A percentile compares a stretch with the other conserved stretches of the same genome.
Conservation (phyloP, 2,888 invertebrate genomes). For the Drosophila rubida region DNA sequence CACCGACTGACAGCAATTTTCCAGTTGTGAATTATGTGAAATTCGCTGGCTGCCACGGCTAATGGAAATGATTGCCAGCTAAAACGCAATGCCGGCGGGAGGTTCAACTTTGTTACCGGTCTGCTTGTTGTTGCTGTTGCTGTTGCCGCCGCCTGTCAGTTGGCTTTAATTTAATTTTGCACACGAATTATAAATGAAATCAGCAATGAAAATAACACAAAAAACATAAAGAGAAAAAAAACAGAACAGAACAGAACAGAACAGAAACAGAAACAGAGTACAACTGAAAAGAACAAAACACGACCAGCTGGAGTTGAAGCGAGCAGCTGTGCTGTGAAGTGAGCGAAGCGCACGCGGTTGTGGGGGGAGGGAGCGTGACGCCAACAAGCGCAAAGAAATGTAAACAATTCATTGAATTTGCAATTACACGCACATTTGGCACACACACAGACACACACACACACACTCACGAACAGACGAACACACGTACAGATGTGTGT, state of each 20-base stretch:
- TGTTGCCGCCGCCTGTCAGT: slow-evolving; percentile 65
- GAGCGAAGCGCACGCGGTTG: neutral
- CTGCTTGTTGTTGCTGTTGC: slow-evolving; percentile 30
- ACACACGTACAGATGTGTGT: slow-evolving; percentile 79
- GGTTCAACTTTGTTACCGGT: slow-evolving; percentile 19
- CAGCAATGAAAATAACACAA: slow-evolving; percentile 48
- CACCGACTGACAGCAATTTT: slow-evolving; percentile 74
- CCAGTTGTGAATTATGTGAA: slow-evolving; percentile 80
- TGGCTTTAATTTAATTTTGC: slow-evolving; percentile 79
- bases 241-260: slow-evolving; percentile 9
- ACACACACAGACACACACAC: slow-evolving; percentile 42
- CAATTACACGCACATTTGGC: slow-evolving; percentile 82
- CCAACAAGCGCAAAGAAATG: slow-evolving; percentile 81
- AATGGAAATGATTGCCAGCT: slow-evolving; percentile 78
- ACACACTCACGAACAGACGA: slow-evolving; percentile 37
- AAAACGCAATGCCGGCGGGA: slow-evolving; percentile 69
- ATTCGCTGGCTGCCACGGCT: slow-evolving; percentile 74
- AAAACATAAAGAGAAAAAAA: slow-evolving; percentile 23
- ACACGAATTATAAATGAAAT: slow-evolving; percentile 80
- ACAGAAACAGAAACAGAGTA: slow-evolving; percentile 20
- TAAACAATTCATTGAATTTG: slow-evolving; percentile 83
- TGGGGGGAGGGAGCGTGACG: slow-evolving; percentile 32
- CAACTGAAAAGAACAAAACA: slow-evolving; percentile 57
- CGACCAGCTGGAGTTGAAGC: slow-evolving; percentile 43
- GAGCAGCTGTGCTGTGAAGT: slow-evolving; percentile 1